Percentiles rank a stretch among this genome's conserved stretches.
These are phyloP conservation scores for Drosophila carrolli DNA, from an alignment of 1,140 invertebrate genomes.

Conservation along the genomic window DNA sequence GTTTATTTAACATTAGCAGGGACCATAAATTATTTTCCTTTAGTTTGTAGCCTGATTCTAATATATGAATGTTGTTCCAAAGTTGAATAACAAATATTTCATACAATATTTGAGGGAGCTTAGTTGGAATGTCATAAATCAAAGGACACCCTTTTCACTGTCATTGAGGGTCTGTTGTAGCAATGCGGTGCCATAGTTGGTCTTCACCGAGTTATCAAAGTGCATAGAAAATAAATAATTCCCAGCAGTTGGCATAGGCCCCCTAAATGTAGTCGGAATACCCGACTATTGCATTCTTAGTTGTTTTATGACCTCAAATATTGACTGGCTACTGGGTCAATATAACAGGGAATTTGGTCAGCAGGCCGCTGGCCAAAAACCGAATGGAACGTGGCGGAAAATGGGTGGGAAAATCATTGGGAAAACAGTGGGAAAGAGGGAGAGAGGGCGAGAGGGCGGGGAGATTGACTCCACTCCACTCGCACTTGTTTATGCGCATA, in stretches of 20 bases:
- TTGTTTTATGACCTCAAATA: conserved; percentile 52
- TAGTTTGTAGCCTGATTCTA: not conserved
- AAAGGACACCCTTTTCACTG: conserved; percentile 14
- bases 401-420: not conserved
- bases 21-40: not conserved
- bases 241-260: conserved; percentile 1
- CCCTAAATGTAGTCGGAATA: conserved; percentile 18
- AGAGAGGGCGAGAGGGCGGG: not conserved
- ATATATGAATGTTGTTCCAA: not conserved
- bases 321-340: conserved; percentile 56
- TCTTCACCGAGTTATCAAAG: conserved; percentile 25
- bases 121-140: conserved; percentile 1
- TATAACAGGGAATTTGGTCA: conserved; percentile 42
- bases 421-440: not conserved
- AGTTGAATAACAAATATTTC: conserved; percentile 5
- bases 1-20: not conserved
- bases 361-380: conserved; percentile 81
- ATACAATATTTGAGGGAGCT: not conserved
- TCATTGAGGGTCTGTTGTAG: conserved; percentile 7
- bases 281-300: conserved; percentile 38
- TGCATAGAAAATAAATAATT: conserved; percentile 32
- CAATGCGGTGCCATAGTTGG: conserved; percentile 2
- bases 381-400: not conserved
- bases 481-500: conserved; percentile 84
- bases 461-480: conserved; percentile 46